Conservation (phyloP, 2,888 invertebrate genomes). For the Miltochrista miniata region DNA sequence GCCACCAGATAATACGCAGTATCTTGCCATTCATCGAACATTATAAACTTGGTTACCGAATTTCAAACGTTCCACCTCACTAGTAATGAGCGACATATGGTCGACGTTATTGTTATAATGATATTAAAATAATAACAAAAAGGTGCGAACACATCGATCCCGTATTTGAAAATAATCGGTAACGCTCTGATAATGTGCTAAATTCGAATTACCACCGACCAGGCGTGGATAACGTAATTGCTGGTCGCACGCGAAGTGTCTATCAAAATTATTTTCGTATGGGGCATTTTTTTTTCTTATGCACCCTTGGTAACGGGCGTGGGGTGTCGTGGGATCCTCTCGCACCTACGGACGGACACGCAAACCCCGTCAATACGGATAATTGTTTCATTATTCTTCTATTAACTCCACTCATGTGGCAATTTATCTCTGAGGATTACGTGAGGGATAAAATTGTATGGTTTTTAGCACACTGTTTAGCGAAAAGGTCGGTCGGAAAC, state of each 20-base stretch:
- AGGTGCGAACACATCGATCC: slow-evolving; percentile 72
- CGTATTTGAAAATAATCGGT: slow-evolving; percentile 66
- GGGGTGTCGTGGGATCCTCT: slow-evolving; percentile 58
- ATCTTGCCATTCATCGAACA: slow-evolving; percentile 49
- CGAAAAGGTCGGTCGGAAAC: slow-evolving; percentile 36
- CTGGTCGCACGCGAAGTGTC: slow-evolving; percentile 79
- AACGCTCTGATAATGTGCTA: slow-evolving; percentile 78
- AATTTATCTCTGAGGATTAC: slow-evolving; percentile 58
- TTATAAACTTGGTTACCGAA: not conserved
- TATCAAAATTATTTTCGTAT: slow-evolving; percentile 80
- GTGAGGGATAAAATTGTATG: slow-evolving; percentile 37
- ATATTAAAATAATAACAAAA: slow-evolving; percentile 52
- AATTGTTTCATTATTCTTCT: slow-evolving; percentile 83
- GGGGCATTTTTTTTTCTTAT: slow-evolving; percentile 67
- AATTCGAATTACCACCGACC: slow-evolving; percentile 66
- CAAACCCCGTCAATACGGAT: slow-evolving; percentile 71
- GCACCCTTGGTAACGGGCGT: slow-evolving; percentile 54
- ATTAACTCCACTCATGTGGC: slow-evolving; percentile 75
- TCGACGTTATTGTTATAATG: slow-evolving; percentile 62
- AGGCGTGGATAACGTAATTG: slow-evolving; percentile 67
- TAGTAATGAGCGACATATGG: slow-evolving; percentile 49
- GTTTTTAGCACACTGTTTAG: slow-evolving; percentile 41
- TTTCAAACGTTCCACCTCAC: slow-evolving; percentile 26
- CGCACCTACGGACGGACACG: slow-evolving; percentile 60
- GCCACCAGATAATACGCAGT: slow-evolving; percentile 51